Percentiles rank a stretch among this genome's conserved stretches.
Conservation (phyloP, 2,797 vertebrate species). For the Oryzias sinensis region DNA sequence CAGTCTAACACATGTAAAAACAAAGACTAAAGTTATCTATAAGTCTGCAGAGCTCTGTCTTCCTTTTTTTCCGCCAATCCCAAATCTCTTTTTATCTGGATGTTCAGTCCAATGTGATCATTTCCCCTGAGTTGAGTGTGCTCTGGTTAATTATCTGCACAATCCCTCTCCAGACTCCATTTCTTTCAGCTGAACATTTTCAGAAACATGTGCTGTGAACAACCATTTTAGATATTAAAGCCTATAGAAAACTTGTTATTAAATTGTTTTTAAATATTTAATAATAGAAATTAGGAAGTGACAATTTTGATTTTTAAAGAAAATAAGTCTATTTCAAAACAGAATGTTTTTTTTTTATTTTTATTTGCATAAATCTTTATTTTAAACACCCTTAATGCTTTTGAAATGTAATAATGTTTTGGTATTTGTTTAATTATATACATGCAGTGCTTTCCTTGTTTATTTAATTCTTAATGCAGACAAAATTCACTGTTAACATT, state of each 20-base stretch:
- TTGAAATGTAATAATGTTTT: no score
- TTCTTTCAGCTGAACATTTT: not conserved
- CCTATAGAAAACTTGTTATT: not conserved
- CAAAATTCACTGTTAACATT: no score
- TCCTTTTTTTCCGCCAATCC: not conserved
- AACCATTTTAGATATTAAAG: not conserved
- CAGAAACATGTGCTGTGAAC: not conserved
- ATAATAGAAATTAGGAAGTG: no score
- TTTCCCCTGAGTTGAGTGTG: not conserved
- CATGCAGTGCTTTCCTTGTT: no score
- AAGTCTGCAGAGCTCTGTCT: slow-evolving; percentile 9
- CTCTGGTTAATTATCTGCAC: slow-evolving; percentile 31
- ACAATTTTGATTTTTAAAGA: no score
- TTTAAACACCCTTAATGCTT: no score
- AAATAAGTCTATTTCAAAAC: no score
- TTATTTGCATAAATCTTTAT: no score
- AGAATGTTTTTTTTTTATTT: no score
- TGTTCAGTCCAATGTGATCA: slow-evolving; percentile 23
- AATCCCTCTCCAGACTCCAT: slow-evolving; percentile 42
- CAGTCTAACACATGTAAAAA: not conserved
- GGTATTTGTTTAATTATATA: no score
- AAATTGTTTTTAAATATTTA: not conserved
- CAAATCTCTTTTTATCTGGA: slow-evolving; percentile 4
- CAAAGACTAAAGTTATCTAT: slow-evolving; percentile 31
- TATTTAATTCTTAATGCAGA: no score